Base-by-base conservation (phyloP, 2,888 invertebrate species). In the Cantharis lateralis region DNA sequence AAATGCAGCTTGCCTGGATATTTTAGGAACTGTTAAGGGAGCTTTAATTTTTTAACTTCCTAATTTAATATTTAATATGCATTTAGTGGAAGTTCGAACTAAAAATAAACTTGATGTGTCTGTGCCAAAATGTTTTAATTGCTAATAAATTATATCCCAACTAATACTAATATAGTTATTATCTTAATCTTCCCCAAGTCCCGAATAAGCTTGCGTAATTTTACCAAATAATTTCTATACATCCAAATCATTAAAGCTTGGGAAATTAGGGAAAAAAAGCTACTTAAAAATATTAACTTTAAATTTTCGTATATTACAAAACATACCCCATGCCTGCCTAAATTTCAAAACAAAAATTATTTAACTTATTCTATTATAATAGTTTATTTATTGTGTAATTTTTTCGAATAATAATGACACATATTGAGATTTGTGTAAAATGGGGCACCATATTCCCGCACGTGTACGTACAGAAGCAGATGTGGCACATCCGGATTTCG, bases 401-500 rank as follows among this genome's bases (percentile, higher is more conserved):
- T 16, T 15, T 63, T 66, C 24, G 13, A 66, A 10, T 66, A 70
- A 73, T 76, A 73, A 76, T 76, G 68, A 70, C 28, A 62, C 61
- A 69, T 62, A 78, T 72, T 71, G 70, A 62, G 72, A 71, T 76
- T 24, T 48, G 13, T 28, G 72, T 76, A 72, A 63, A 71, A 72
- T 64, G 64, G 62, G 68, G 68, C 68, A 74, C 68, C 28, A 18
- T 73, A 74, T 70, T 74, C 62, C 20, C 73, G 79, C 81, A 81
- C 81, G 81, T 81, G 81, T 77, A 78, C 73, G 70, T 78, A 70
- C 75, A 70, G 78, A 79, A 78, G 80, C 81, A 81, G 81, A 81
- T 81, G 81, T 81, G 76, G 81, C 81, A 80, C 81, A 81, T 80
- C 75, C 76, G 78, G 77, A 78, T 77, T 77, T 76, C 74, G 75